phyloP scores from a whole-genome alignment of 2,113 vertebrate genomes.

The Rhinichthys klamathensis region DNA sequence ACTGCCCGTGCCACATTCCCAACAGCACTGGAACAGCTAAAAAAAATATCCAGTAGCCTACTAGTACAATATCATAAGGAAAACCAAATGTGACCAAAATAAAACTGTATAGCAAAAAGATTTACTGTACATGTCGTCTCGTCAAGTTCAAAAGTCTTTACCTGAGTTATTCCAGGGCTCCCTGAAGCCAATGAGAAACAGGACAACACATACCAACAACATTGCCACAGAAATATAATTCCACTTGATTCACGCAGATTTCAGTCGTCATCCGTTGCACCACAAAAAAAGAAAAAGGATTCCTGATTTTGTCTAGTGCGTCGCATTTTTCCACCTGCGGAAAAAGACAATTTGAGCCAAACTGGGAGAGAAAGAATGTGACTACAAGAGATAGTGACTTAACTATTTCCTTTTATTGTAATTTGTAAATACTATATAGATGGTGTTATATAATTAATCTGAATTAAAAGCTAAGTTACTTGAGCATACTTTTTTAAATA shows the following conservation, averaged over 20 bases:
- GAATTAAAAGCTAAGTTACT: neutral
- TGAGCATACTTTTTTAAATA: neutral
- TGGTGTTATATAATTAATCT: neutral
- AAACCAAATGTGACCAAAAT: neutral
- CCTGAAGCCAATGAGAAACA: conserved; percentile 9
- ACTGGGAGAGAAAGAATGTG: neutral
- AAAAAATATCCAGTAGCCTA: neutral
- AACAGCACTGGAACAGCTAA: neutral
- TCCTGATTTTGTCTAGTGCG: neutral
- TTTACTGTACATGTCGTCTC: neutral
- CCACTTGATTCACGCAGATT: neutral
- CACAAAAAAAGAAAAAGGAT: neutral
- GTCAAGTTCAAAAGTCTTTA: neutral
- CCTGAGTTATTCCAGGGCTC: conserved; percentile 41
- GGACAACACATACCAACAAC: conserved; percentile 11
- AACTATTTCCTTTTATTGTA: neutral
- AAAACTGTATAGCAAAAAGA: neutral
- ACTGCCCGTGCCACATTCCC: neutral
- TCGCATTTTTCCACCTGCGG: conserved; percentile 49
- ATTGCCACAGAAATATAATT: neutral
- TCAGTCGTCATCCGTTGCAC: neutral
- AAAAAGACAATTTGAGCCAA: conserved; percentile 35
- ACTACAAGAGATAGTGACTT: neutral
- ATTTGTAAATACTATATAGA: neutral
- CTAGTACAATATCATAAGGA: neutral